Conservation (phyloP, 2,888 invertebrate genomes). For the Prosopocoilus inquinatus region DNA sequence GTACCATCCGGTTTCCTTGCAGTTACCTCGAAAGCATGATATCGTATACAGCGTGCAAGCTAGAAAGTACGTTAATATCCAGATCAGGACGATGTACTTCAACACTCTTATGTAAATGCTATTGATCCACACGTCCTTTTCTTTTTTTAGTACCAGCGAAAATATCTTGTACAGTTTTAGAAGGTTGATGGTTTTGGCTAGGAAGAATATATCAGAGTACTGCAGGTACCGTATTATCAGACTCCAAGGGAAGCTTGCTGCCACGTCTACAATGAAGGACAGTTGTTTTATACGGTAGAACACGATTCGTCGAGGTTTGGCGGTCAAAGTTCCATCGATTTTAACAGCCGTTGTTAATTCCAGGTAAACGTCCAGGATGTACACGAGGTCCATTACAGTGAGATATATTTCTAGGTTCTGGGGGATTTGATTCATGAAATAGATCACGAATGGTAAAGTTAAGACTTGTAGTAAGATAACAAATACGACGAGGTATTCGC, state of each 20-base stretch:
- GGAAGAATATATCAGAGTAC: neutral
- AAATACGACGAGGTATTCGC: slow-evolving; percentile 10
- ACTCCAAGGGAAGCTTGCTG: slow-evolving; percentile 8
- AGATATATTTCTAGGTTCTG: neutral
- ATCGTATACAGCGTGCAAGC: slow-evolving; percentile 19
- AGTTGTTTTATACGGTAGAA: slow-evolving; percentile 12
- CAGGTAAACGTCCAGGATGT: slow-evolving; percentile 15
- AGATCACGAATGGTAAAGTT: slow-evolving; percentile 17
- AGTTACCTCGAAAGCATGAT: slow-evolving; percentile 15
- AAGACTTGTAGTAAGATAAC: slow-evolving; percentile 14
- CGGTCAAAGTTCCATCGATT: slow-evolving; percentile 8
- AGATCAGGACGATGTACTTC: slow-evolving; percentile 18
- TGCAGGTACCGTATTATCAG: neutral
- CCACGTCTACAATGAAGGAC: slow-evolving; percentile 12
- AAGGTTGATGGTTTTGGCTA: slow-evolving; percentile 8
- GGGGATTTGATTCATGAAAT: slow-evolving; percentile 1
- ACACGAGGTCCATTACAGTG: slow-evolving; percentile 5
- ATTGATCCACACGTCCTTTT: slow-evolving; percentile 16
- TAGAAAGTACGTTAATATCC: slow-evolving; percentile 14
- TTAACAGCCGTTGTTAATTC: slow-evolving; percentile 16
- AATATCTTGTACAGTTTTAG: slow-evolving; percentile 24
- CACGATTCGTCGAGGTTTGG: slow-evolving; percentile 7
- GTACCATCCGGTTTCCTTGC: slow-evolving; percentile 19
- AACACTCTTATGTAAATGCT: slow-evolving; percentile 16
- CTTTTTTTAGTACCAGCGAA: slow-evolving; percentile 14